Evolutionary conservation across 2,888 invertebrate genomes (phyloP), one percentile per base, ranked within the genome.

Genomic region (Tanytarsus gracilentus): DNA sequence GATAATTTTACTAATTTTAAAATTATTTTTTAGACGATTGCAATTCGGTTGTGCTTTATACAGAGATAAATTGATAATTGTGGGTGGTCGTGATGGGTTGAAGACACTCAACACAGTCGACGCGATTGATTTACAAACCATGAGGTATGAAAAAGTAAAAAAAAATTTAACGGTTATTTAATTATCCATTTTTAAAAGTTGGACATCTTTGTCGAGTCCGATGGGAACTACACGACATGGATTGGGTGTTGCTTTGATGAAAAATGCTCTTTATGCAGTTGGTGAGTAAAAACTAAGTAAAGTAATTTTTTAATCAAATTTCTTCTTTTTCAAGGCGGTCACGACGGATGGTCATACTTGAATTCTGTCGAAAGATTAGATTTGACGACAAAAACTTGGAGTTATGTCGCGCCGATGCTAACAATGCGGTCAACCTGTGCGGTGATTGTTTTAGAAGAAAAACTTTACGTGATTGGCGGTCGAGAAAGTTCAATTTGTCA

Each of bases 21-120:
- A 9, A 11, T n/a, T 1, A 6, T 3, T 36, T 36, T 2, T 36
- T 14, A 67, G 90, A 61, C 77, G 94, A 39, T 76, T 94, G 61
- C 95, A 96, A 74, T 95, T 94, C 71, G 95, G 94, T 0, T 91
- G 92, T 5, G 94, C 92, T 25, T 82, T 93, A 23, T 79, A 89
- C 71, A 85, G 84, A 64, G 83, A 85, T 65, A 90, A 89, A 71
- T 77, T 95, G 18, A 81, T 88, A 63, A 85, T 95, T 29, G 92
- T 92, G 1, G 94, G 94, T 11, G 95, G 95, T 11, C 78, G 95
- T 61, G 94, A 95, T 73, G 95, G 95, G 14, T 78, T 95, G 25
- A 95, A 95, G 76, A 95, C 95, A 2, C 76, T 96, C n/a, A 94
- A 91, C 69, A 86, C 88, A 51, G 93, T 81, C 16, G 60, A 60